These are phyloP conservation scores for Phrynocephalus versicolor DNA, from an alignment of 2,113 vertebrate genomes.

Conservation along the genomic window DNA sequence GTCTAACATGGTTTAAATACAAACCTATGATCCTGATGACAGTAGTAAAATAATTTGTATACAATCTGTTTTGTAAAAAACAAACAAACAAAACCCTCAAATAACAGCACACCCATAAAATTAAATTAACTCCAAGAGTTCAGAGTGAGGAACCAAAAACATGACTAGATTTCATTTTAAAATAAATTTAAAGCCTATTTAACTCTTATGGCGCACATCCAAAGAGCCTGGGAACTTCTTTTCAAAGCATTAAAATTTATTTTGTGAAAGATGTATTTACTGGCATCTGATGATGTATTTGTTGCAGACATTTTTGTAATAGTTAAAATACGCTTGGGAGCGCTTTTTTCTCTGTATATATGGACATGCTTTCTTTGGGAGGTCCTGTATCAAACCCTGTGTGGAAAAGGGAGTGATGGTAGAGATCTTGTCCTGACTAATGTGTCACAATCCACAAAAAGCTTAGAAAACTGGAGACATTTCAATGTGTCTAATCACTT, in stretches of 20 bases:
- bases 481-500: too few species aligned
- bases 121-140: constrained; percentile 24
- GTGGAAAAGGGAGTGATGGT: not conserved
- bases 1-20: not conserved
- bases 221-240: constrained; percentile 15
- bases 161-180: constrained; percentile 13
- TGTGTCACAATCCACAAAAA: not conserved
- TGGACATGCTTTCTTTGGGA: not conserved
- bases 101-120: not conserved
- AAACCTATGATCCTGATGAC: not conserved
- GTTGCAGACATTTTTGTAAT: not conserved
- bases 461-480: not conserved
- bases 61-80: not conserved
- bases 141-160: constrained; percentile 12
- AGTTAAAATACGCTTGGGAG: not conserved
- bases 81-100: too few species aligned
- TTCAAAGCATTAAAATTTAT: not conserved
- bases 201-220: constrained; percentile 9
- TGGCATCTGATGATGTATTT: not conserved
- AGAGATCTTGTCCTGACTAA: not conserved
- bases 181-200: constrained; percentile 25
- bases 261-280: not conserved
- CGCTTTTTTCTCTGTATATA: not conserved
- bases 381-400: not conserved
- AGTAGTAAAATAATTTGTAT: constrained; percentile 11